A percentile compares a stretch with the other conserved stretches of the same genome.
Conservation (phyloP, 2,797 vertebrate species). For the Amphiprion clarkii region DNA sequence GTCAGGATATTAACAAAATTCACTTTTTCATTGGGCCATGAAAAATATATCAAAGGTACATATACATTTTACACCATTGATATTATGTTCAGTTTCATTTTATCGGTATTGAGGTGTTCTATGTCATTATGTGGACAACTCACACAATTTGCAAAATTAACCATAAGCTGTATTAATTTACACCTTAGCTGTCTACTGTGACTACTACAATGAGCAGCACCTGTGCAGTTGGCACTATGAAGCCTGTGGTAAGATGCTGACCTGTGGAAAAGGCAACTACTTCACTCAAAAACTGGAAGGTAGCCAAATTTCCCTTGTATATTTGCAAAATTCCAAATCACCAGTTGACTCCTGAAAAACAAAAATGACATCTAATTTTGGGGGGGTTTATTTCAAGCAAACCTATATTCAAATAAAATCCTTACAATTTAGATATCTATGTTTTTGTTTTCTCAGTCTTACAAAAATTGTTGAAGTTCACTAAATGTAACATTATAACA, state of each 20-base stretch:
- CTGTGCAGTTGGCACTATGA: conserved; percentile 89
- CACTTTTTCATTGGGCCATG: no score
- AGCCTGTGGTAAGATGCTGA: conserved; percentile 84
- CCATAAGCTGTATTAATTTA: not conserved
- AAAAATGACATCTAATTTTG: no score
- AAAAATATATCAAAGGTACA: no score
- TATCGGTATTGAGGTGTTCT: no score
- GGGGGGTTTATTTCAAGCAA: no score
- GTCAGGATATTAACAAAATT: no score
- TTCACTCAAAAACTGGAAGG: conserved; percentile 87
- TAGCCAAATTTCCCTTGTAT: conserved; percentile 55
- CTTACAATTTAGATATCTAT: not conserved
- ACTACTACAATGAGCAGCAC: conserved; percentile 87
- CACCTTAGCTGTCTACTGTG: conserved; percentile 88
- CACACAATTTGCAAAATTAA: not conserved
- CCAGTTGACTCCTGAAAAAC: not conserved
- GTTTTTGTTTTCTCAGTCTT: no score
- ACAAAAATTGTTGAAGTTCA: no score
- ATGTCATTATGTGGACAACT: no score
- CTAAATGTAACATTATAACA: not conserved
- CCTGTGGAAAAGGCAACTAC: conserved; percentile 77
- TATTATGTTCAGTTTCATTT: no score
- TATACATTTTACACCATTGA: no score
- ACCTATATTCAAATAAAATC: no score
- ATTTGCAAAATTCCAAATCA: not conserved